Evolutionary conservation across 2,113 vertebrate genomes (phyloP).

Genomic region (Haliaeetus leucogaster): DNA sequence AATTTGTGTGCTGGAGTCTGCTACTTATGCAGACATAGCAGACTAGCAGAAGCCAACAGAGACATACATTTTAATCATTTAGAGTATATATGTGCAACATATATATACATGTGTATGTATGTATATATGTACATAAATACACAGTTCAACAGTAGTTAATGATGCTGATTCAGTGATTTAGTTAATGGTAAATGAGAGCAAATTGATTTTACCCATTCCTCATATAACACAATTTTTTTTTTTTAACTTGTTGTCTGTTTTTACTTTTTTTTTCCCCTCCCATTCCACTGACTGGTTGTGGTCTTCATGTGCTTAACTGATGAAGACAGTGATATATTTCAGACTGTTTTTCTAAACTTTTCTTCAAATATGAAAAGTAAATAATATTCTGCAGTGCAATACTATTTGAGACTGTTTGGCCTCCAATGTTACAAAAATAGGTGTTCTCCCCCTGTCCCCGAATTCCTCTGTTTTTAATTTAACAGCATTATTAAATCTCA

Average conservation of each 20-base stretch:
- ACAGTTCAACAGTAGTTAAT: background rate
- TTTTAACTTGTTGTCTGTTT: background rate
- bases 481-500: background rate
- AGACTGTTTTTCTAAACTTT: background rate
- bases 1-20: background rate
- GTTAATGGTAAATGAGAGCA: background rate
- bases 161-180: background rate
- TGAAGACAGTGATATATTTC: background rate
- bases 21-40: background rate
- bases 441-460: accelerated
- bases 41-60: background rate
- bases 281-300: background rate
- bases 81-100: background rate
- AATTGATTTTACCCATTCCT: background rate
- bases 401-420: background rate
- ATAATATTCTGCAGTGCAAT: background rate
- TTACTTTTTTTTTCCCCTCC: background rate
- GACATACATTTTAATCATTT: background rate
- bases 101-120: background rate
- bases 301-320: background rate
- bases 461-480: background rate
- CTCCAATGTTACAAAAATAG: background rate
- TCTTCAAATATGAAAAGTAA: background rate
- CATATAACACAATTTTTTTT: background rate
- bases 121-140: background rate